Conservation (phyloP, 2,888 invertebrate genomes). For the Leucoptera coffeella region DNA sequence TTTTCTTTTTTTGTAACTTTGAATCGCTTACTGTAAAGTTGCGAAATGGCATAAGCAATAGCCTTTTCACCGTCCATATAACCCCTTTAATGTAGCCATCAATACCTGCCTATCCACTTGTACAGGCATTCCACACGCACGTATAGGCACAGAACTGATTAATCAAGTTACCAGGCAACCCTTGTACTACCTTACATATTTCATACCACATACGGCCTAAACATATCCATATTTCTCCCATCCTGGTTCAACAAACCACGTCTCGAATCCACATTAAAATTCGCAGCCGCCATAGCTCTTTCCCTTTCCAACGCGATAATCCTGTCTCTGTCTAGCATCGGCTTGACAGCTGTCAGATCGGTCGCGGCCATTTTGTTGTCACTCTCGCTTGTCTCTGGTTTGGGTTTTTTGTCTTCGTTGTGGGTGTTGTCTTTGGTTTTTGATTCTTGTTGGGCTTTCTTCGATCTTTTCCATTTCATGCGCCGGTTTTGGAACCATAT, state of each 20-base stretch:
- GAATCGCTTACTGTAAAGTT: no score
- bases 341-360: conserved; percentile 43
- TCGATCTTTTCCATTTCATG: conserved; percentile 98
- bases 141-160: no score
- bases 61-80: no score
- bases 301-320: conserved; percentile 41
- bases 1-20: no score
- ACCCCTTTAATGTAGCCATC: no score
- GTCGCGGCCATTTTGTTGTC: conserved; percentile 19
- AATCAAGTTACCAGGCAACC: no score
- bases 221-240: conserved; percentile 39
- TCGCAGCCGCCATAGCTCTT: conserved; percentile 42
- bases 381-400: conserved; percentile 22
- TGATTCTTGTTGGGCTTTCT: conserved; percentile 89
- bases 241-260: conserved; percentile 42
- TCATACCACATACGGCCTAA: conserved; percentile 51
- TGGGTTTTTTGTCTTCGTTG: conserved; percentile 23
- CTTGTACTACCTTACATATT: no score
- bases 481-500: conserved; percentile 98
- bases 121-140: no score
- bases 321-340: conserved; percentile 40
- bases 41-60: no score
- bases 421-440: conserved; percentile 50
- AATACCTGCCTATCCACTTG: no score
- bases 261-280: conserved; percentile 40